Percentiles rank a stretch among this genome's conserved stretches.
phyloP scores from a whole-genome alignment of 2,888 invertebrate species.

The Hypena proboscidalis region DNA sequence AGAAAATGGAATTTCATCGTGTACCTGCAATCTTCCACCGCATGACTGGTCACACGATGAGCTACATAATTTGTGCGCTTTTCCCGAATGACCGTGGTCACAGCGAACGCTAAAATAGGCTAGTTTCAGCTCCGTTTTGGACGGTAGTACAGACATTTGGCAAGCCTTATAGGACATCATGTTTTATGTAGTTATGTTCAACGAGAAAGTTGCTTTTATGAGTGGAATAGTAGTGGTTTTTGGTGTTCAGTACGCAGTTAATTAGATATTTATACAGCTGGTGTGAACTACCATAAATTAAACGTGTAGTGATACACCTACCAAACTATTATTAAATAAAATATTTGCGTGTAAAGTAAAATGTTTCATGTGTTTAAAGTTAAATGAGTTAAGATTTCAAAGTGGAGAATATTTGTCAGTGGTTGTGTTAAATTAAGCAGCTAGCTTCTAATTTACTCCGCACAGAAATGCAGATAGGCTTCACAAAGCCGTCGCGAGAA shows the following conservation, averaged over 20 bases:
- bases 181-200: neutral
- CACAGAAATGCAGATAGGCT: constrained; percentile 14
- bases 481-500: constrained; percentile 8
- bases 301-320: no score
- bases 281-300: no score
- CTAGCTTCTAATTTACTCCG: constrained; percentile 12
- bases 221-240: no score
- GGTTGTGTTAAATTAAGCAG: constrained; percentile 4
- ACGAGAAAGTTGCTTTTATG: no score
- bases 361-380: neutral
- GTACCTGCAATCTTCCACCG: constrained; percentile 52
- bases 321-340: no score
- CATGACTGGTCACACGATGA: constrained; percentile 53
- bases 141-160: neutral
- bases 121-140: neutral
- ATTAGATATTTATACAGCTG: no score
- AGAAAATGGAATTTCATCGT: constrained; percentile 36
- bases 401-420: constrained; percentile 3
- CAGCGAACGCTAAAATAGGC: constrained; percentile 10
- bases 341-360: neutral
- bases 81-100: constrained; percentile 10
- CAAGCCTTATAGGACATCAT: neutral
- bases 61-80: constrained; percentile 56
- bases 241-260: no score
- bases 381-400: constrained; percentile 2